Evolutionary conservation across 2,113 vertebrate species (phyloP), one percentile per base, ranked within the genome.

Genomic region (Cynocephalus volans): DNA sequence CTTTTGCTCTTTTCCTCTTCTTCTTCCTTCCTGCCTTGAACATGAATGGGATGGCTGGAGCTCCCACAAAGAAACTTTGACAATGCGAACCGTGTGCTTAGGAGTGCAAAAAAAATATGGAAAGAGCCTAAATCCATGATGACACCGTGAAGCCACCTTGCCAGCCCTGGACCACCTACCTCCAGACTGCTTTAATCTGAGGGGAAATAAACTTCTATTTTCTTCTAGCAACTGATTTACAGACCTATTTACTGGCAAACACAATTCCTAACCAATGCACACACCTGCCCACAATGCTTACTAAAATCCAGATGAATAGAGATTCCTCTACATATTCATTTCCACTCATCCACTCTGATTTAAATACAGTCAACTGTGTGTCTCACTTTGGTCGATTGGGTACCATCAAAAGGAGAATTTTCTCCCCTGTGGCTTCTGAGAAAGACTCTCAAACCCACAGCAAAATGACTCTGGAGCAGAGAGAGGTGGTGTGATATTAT

Each of bases 341-440:
- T 90, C 70, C 5, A 19, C 15, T 67, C 8, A 31, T 33, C 69
- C 33, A 31, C 60, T 87, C 33, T 17, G 23, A 36, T 64, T 92
- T 90, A 73, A 64, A 87, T 14, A 64, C 26, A 60, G 76, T 60
- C 86, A 79, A 36, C 41, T 36, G 12, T 88, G 85, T 75, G 33
- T 79, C 89, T 97, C 79, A 31, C 75, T 95, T 52, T 60, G 86
- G 56, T 64, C 82, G 88, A 56, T 52, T 23, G 33, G 21, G n/a
- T 64, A 77, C 36, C 88, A 88, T 28, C 48, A 50, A 69, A 86
- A 96, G 54, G 31, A 56, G 48, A 64, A 82, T 86, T 87, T 88
- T 81, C 65, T 85, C 90, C 19, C n/a, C 88, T 56, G 19, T 24
- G 48, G 15, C 60, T 94, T 69, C 76, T 62, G 65, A 58, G 95